Base-by-base conservation (phyloP, 2,113 vertebrate species). In the Eublepharis macularius region DNA sequence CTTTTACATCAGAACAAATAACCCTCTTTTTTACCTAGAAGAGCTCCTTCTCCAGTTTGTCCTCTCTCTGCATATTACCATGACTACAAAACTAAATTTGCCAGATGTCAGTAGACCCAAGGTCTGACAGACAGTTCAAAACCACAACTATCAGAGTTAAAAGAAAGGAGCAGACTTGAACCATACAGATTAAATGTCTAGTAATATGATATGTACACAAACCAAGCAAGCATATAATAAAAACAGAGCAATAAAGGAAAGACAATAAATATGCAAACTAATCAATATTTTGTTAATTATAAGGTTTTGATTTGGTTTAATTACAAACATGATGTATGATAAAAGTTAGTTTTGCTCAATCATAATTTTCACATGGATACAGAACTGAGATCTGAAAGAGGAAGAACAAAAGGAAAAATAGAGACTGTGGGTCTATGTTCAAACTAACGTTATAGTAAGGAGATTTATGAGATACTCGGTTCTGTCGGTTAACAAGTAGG, bases 291-390 rank as follows among this genome's bases (percentile, higher is more conserved):
- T 51, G 4, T 21, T 47, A 12, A 29, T 72, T 47, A 41, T 63
- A 34, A 51, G 10, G 85, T 4, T 43, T 89, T 63, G 29, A 1
- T 75, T 88, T 49, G 34, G 4, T 51, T 78, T 86, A 79, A 43
- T 75, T 86, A 87, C 17, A 88, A 86, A 88, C 8, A 74, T n/a
- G 17, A 57, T 57, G 69, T 69, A 39, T 81, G n/a, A 69, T 41
- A 57, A 57, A 82, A 43, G 4, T 26, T 21, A 82, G 26, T 51
- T 51, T 51, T 70, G 41, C 36, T 45, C 32, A 2, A 34, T 47
- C n/a, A 45, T 72, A 9, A 72, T 69, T 36, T 81, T 11, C 10
- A 34, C 19, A 43, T 9, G 43, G 16, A 47, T 3, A 32, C 8
- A 12, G 41, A 43, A 11, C 14, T 47, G 80, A 36, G 84, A 63